These are phyloP conservation scores for Thryonomys swinderianus DNA, from an alignment of 2,113 vertebrate species.

Conservation along the genomic window DNA sequence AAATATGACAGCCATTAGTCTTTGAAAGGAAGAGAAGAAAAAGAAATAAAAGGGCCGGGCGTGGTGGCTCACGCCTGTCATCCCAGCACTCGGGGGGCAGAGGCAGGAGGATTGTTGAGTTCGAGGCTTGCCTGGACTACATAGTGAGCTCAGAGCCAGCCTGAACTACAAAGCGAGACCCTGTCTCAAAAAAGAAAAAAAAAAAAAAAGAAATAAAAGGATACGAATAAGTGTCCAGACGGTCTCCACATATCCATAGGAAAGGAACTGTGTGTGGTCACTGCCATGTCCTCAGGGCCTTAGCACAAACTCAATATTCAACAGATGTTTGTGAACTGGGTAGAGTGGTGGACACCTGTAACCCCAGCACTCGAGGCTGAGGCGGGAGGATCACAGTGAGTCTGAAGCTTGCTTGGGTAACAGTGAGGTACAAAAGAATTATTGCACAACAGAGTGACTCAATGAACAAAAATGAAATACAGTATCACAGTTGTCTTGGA, in stretches of 20 bases:
- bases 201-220: not conserved
- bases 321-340: not conserved
- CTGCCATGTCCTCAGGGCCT: not conserved
- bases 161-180: too few relatives aligned
- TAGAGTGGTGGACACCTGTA: not conserved
- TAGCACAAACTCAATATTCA: not conserved
- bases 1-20: not conserved
- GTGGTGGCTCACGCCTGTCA: too few relatives aligned
- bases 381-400: not conserved
- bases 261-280: not conserved
- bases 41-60: not conserved
- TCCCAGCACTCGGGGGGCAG: too few relatives aligned
- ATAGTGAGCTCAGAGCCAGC: too few relatives aligned
- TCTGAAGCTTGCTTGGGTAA: not conserved
- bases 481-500: not conserved
- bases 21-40: not conserved
- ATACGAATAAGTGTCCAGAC: not conserved
- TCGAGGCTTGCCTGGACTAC: too few relatives aligned
- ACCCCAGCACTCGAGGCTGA: not conserved
- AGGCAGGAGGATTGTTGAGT: too few relatives aligned
- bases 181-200: not conserved
- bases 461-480: not conserved
- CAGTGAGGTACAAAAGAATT: not conserved
- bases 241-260: not conserved
- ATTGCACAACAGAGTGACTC: not conserved